phyloP scores from a whole-genome alignment of 2,888 invertebrate genomes.

The Rhodophaea formosa region DNA sequence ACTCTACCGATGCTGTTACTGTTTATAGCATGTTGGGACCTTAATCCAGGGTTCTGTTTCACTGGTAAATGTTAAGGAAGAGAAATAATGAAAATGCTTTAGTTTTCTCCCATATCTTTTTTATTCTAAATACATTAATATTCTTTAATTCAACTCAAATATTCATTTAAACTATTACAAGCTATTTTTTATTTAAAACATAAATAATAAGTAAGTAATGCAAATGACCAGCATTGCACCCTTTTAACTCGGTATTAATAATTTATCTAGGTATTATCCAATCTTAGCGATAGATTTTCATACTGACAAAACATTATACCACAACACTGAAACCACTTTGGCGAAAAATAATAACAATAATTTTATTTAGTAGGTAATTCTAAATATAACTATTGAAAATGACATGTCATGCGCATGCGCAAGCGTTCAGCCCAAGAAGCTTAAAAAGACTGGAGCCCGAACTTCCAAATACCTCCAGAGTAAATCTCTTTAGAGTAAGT shows the following conservation, averaged over 20 bases:
- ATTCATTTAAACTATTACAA: constrained; percentile 80
- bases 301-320: constrained; percentile 66
- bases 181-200: constrained; percentile 77
- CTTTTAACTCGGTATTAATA: constrained; percentile 74
- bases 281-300: constrained; percentile 74
- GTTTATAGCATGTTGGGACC: no score
- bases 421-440: no score
- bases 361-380: constrained; percentile 36
- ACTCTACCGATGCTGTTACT: no score
- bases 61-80: not conserved
- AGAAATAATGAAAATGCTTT: constrained; percentile 38
- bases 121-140: constrained; percentile 82
- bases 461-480: no score
- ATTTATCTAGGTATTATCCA: constrained; percentile 73
- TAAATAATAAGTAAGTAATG: constrained; percentile 78
- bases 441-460: no score
- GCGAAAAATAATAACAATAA: constrained; percentile 42
- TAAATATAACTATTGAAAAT: constrained; percentile 43
- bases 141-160: constrained; percentile 81
- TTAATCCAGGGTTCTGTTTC: not conserved
- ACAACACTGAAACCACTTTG: constrained; percentile 64
- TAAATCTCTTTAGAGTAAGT: no score
- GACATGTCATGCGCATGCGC: constrained; percentile 27
- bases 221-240: constrained; percentile 81
- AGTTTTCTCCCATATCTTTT: constrained; percentile 76